Evolutionary conservation across 2,797 vertebrate species (phyloP).

Genomic region (Pempheris klunzingeri): DNA sequence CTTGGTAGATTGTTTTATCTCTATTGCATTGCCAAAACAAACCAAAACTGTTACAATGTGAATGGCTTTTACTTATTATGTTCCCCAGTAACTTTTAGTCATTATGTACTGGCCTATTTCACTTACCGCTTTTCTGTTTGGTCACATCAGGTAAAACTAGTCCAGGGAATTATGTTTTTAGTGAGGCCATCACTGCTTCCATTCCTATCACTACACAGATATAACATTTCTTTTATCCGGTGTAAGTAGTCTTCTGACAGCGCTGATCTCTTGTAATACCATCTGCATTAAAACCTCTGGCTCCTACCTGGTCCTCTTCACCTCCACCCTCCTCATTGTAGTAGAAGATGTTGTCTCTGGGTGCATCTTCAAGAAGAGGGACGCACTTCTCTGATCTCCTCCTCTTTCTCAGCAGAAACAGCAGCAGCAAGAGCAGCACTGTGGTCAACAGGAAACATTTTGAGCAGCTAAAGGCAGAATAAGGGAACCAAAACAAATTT

Average conservation of each 20-base stretch:
- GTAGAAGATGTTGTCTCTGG: constrained; percentile 90
- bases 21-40: background rate
- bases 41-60: background rate
- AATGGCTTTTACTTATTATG: too few relatives aligned
- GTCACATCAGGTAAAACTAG: background rate
- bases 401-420: constrained; percentile 78
- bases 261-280: constrained; percentile 78
- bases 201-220: background rate
- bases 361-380: constrained; percentile 85
- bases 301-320: constrained; percentile 88
- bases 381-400: constrained; percentile 78
- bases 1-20: background rate
- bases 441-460: constrained; percentile 19
- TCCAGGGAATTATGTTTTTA: too few relatives aligned
- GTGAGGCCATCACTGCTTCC: background rate
- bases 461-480: background rate
- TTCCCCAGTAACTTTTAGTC: background rate
- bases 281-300: constrained; percentile 82
- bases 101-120: background rate
- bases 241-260: constrained; percentile 24
- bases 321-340: constrained; percentile 92
- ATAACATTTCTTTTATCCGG: background rate
- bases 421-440: constrained; percentile 85
- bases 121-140: background rate
- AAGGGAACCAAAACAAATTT: background rate